Percentiles rank a stretch among this genome's conserved stretches.
Evolutionary conservation across 2,888 invertebrate species (phyloP).

Genomic region (Eupsilia transversa): DNA sequence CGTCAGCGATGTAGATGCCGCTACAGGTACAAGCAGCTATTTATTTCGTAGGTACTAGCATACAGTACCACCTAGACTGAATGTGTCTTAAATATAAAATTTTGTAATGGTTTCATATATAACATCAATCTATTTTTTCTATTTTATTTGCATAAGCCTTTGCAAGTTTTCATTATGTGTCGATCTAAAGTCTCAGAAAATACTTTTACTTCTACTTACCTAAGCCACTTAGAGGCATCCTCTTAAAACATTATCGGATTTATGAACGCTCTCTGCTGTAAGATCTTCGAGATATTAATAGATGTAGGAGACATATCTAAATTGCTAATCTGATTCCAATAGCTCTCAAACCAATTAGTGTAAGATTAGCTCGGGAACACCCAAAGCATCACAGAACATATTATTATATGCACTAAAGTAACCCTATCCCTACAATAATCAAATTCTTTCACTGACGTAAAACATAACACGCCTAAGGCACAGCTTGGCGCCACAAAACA

Average conservation of each 20-base stretch:
- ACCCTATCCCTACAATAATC: neutral
- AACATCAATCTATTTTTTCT: too few relatives aligned
- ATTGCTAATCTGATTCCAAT: neutral
- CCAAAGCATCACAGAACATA: neutral
- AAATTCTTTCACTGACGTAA: slow-evolving; percentile 6
- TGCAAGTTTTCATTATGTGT: too few relatives aligned
- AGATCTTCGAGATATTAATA: neutral
- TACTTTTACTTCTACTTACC: neutral
- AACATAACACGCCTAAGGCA: slow-evolving; percentile 22
- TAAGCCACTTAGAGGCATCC: neutral
- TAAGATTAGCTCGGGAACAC: neutral
- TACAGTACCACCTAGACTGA: too few relatives aligned
- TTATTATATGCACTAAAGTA: neutral
- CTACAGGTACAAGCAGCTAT: too few relatives aligned
- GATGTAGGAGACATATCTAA: neutral
- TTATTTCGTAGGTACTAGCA: too few relatives aligned
- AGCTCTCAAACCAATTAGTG: neutral
- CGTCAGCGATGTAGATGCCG: too few relatives aligned
- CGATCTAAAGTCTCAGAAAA: neutral
- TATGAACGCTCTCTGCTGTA: neutral
- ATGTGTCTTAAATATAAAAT: too few relatives aligned
- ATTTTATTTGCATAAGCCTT: too few relatives aligned
- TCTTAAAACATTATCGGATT: neutral
- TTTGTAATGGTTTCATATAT: too few relatives aligned
- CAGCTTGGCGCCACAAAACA: slow-evolving; percentile 48